Base-by-base conservation (phyloP, 2,888 invertebrate genomes). In the Dasysyrphus tricinctus region DNA sequence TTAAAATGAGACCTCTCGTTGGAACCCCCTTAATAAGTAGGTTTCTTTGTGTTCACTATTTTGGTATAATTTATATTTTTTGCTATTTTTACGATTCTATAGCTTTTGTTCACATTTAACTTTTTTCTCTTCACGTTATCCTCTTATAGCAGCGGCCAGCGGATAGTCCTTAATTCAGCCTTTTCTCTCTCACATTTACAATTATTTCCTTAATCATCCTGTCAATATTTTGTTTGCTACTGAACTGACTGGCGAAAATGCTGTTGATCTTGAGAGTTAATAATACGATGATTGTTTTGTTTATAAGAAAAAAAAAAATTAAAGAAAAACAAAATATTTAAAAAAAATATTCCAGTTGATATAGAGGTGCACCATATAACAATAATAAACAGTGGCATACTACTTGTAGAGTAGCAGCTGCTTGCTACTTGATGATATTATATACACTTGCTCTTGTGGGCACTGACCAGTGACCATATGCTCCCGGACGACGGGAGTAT, bases 401-500 rank as follows among this genome's bases (percentile, higher is more conserved):
- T 24, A 24, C 79, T 79, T 70, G 83, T 37, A 54, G 29, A 29
- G 69, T 37, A 37, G 19, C 14, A 57, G 37, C 42, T 32, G 61
- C 76, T n/a, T 61, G 73, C 77, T 42, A 77, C 76, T 42, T 56
- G 67, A 61, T 75, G 63, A 80, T 74, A 74, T 49, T 49, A 65
- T 1, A 49, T 56, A 39, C 59, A 67, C 72, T 72, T 79, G 56
- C 67, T 67, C 37, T 34, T 67, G 34, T 51, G 47, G 32, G 14
- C 47, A 47, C 47, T 57, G 47, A 54, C 76, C 76, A 77, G 44
- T 80, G 74, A 85, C 81, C 85, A 80, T 73, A 80, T 63, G 80
- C 59, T 61, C 39, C 76, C 75, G 56, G 39, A 77, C 24, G 24
- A 24, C 61, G 42, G 39, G 37, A 59, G 5, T 39, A 59, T 51